Evolutionary conservation across 2,888 invertebrate genomes (phyloP), one percentile per base, ranked within the genome.

Genomic region (Nebria salina): DNA sequence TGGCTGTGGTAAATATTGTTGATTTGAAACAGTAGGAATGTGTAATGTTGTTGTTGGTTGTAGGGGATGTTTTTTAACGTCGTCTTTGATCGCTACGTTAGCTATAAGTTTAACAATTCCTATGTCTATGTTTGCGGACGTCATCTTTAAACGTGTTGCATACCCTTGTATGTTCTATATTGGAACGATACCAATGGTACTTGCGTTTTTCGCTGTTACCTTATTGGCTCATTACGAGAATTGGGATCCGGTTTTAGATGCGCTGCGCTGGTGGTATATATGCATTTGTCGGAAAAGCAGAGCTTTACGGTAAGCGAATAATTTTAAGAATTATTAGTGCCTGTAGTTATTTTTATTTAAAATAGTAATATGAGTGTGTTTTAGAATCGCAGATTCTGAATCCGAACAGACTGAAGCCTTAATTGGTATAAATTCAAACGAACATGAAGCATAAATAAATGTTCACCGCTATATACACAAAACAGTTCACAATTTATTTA

Each of bases 41-140:
- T 34, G 34, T 34, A 34, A 34, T 68, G 34, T 70, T 70, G 0
- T 25, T 11, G 13, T 25, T 70, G 77, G 79, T 89, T 89, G 1
- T 89, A 97, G 97, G 96, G 98, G 97, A 75, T 95, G 97, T 85
- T 97, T 98, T 85, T 90, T 98, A 85, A 98, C 98, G 20, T 98
- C 98, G 13, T 94, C 97, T 0, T 91, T 96, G 74, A 94, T 97
- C 85, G 98, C 97, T 41, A 97, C 97, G 1, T 89, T 97, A 85
- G 93, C 97, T 81, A 92, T 98, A 83, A 95, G 95, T 84, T 90
- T 98, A 85, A 95, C 95, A 83, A 95, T 97, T 88, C 98, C 98
- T 78, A 91, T 98, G 89, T 94, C 97, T 64, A 95, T 97, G 92
- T 89, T 95, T 84, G 96, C 95, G 84, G 97, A 98, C 89, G 92